Evolutionary conservation across 2,113 vertebrate species (phyloP).

Genomic region (Physeter macrocephalus): DNA sequence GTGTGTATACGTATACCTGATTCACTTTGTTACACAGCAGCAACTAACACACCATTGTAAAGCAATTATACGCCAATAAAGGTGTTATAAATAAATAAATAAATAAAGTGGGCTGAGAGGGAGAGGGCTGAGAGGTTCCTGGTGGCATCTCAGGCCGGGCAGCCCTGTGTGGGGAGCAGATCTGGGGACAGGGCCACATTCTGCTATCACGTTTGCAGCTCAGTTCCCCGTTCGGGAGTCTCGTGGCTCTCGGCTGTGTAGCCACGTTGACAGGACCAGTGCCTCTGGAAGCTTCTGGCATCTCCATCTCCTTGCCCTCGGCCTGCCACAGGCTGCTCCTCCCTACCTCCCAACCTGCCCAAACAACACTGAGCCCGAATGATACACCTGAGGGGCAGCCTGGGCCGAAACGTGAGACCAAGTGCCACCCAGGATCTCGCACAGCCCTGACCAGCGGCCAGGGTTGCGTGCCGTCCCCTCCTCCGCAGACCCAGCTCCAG

Average conservation of each 20-base stretch:
- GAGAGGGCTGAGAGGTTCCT: not conserved
- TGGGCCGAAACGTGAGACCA: not conserved
- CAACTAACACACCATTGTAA: too few species aligned
- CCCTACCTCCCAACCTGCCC: not conserved
- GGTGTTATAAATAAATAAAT: too few species aligned
- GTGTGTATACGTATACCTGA: accelerated
- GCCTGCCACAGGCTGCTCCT: not conserved
- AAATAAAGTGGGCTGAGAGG: not conserved
- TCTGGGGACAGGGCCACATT: not conserved
- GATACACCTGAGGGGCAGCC: not conserved
- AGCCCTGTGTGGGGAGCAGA: not conserved
- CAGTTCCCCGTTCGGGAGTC: not conserved
- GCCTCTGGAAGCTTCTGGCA: not conserved
- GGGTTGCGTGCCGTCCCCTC: not conserved
- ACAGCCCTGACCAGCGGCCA: not conserved
- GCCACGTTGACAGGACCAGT: not conserved
- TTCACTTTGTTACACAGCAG: too few species aligned
- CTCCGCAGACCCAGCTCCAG: not conserved
- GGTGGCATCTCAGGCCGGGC: not conserved
- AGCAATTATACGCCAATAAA: too few species aligned
- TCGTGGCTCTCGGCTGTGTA: not conserved
- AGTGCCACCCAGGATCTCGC: not conserved
- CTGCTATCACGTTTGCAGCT: not conserved
- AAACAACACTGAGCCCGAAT: not conserved
- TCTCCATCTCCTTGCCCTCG: not conserved